These are phyloP conservation scores for Guaruba guarouba DNA, from an alignment of 2,113 vertebrate genomes.

Conservation along the genomic window DNA sequence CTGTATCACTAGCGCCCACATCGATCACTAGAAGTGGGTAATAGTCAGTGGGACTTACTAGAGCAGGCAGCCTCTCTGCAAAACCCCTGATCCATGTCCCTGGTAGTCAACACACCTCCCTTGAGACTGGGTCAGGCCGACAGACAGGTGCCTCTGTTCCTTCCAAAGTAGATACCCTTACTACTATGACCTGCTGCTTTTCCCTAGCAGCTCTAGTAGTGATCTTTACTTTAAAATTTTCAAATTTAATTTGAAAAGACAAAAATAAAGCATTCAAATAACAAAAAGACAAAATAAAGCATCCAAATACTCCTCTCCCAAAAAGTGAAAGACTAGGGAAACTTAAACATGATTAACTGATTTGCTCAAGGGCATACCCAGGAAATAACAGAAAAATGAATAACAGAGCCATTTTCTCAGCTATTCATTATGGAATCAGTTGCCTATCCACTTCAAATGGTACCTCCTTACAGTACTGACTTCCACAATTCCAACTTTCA, in stretches of 20 bases:
- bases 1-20: too few relatives aligned
- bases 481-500: background rate
- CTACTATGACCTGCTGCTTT: too few relatives aligned
- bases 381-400: background rate
- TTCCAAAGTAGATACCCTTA: too few relatives aligned
- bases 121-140: too few relatives aligned
- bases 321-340: background rate
- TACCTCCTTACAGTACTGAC: background rate
- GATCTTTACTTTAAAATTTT: too few relatives aligned
- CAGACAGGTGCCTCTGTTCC: too few relatives aligned
- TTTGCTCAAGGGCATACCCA: background rate
- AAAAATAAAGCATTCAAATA: background rate
- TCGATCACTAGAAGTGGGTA: too few relatives aligned
- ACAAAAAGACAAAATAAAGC: background rate
- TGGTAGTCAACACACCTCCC: too few relatives aligned
- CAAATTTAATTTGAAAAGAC: background rate
- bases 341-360: background rate
- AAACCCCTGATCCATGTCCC: too few relatives aligned
- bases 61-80: too few relatives aligned
- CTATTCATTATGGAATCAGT: background rate
- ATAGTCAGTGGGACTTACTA: too few relatives aligned
- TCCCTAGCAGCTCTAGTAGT: too few relatives aligned
- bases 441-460: background rate
- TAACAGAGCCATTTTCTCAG: background rate
- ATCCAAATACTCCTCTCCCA: background rate